Evolutionary conservation across 2,797 vertebrate species (phyloP).

Genomic region (Aselliscus stoliczkanus): DNA sequence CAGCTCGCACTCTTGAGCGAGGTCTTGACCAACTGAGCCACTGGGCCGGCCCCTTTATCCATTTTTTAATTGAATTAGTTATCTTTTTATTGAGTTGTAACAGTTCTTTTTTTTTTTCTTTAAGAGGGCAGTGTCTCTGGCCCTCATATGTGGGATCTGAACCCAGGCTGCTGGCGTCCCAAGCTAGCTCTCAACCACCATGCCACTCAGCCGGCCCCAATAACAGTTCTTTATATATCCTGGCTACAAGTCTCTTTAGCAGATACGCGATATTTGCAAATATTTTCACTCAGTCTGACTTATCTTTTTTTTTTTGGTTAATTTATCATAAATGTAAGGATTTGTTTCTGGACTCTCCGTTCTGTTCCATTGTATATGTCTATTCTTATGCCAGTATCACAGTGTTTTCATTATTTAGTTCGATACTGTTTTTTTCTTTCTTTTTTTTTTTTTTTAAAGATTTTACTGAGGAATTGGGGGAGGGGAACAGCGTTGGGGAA

Average conservation of each 20-base stretch:
- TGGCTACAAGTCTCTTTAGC: background rate
- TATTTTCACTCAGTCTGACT: background rate
- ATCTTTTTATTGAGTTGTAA: background rate
- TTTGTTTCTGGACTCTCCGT: background rate
- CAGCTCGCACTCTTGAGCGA: too few species aligned
- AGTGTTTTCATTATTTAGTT: background rate
- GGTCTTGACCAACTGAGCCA: too few species aligned
- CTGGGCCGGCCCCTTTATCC: too few species aligned
- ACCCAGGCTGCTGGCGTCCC: too few species aligned
- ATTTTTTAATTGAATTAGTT: background rate
- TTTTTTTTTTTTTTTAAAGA: too few species aligned
- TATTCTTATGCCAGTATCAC: background rate
- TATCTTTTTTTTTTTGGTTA: background rate
- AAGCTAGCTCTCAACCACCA: too few species aligned
- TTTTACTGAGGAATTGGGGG: too few species aligned
- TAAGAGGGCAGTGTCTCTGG: too few species aligned
- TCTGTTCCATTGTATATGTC: background rate
- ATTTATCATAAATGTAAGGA: background rate
- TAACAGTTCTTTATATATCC: background rate
- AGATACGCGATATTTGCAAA: background rate
- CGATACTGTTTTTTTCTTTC: background rate
- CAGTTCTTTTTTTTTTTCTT: constrained; percentile 6
- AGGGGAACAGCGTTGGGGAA: too few species aligned
- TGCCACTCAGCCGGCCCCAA: too few species aligned
- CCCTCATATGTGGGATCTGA: too few species aligned